Conservation (phyloP, 2,113 vertebrate genomes). For the Willisornis vidua region DNA sequence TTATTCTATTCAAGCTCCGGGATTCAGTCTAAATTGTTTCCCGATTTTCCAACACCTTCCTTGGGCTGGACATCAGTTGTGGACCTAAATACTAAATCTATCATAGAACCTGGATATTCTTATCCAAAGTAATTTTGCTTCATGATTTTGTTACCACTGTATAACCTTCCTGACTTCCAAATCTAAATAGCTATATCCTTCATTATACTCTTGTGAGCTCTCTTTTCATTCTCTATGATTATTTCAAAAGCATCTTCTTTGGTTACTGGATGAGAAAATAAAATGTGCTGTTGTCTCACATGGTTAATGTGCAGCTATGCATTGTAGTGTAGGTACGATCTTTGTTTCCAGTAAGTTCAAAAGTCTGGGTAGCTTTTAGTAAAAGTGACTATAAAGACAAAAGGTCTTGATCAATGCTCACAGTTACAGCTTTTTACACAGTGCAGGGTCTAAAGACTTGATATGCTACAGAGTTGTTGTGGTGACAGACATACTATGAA, state of each 20-base stretch:
- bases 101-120: neutral
- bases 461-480: neutral
- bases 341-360: neutral
- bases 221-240: neutral
- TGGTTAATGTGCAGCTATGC: accelerated
- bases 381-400: neutral
- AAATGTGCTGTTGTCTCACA: neutral
- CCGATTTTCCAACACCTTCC: neutral
- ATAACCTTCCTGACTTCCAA: neutral
- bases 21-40: neutral
- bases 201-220: neutral
- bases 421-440: neutral
- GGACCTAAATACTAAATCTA: neutral
- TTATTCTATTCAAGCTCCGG: neutral
- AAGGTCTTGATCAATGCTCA: neutral
- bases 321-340: neutral
- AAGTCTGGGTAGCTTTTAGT: neutral
- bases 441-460: neutral
- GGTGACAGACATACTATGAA: neutral
- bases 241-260: neutral
- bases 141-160: neutral
- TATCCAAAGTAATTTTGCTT: neutral
- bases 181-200: neutral
- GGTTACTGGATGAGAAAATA: neutral
- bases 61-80: neutral